Conservation (phyloP, 2,113 vertebrate species). For the Brachirus orientalis region DNA sequence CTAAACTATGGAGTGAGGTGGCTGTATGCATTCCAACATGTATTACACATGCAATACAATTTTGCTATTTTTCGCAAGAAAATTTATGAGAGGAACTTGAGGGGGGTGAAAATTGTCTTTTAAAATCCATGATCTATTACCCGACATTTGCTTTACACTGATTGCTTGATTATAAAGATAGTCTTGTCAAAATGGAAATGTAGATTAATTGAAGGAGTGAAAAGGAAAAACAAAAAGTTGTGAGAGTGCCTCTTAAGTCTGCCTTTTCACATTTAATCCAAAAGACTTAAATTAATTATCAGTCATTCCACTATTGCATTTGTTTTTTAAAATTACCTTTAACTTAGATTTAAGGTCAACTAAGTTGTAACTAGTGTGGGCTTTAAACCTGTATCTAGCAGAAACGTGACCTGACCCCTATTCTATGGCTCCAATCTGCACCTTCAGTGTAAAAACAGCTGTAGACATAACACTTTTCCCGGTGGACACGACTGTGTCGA, state of each 20-base stretch:
- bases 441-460: conserved; percentile 5
- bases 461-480: not conserved
- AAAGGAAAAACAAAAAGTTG: too few species aligned
- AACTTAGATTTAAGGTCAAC: not conserved
- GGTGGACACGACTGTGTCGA: conserved; percentile 30
- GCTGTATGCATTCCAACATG: not conserved
- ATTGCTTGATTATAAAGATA: too few species aligned
- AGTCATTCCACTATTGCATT: not conserved
- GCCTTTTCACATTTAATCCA: not conserved
- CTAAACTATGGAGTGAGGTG: not conserved
- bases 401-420: conserved; percentile 15
- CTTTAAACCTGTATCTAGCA: not conserved
- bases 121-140: not conserved
- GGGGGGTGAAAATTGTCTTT: not conserved
- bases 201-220: too few species aligned
- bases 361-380: not conserved
- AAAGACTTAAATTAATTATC: too few species aligned
- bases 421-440: conserved; percentile 1
- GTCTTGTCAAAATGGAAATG: too few species aligned
- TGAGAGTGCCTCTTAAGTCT: not conserved
- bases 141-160: too few species aligned
- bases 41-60: not conserved
- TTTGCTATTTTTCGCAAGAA: not conserved
- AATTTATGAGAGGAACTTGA: not conserved
- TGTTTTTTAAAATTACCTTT: not conserved